These are phyloP conservation scores for Penaeus indicus DNA, from an alignment of 1,140 invertebrate species.

Conservation along the genomic window DNA sequence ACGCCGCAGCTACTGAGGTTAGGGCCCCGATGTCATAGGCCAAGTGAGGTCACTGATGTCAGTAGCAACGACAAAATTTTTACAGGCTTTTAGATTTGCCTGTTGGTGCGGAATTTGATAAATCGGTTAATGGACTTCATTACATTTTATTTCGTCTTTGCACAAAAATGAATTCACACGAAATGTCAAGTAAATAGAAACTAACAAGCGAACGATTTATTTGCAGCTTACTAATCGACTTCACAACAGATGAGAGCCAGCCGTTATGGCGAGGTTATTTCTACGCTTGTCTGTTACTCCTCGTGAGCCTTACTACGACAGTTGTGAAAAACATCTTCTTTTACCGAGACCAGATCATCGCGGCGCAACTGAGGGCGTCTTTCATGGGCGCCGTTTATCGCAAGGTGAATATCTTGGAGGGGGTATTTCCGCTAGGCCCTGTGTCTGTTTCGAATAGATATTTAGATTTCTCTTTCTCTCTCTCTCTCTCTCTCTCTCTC, in stretches of 20 bases:
- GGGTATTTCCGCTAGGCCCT: background rate
- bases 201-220: background rate
- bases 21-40: too few relatives aligned
- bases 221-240: background rate
- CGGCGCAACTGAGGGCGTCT: slow-evolving; percentile 89
- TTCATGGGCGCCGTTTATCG: slow-evolving; percentile 93
- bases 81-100: too few relatives aligned
- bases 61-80: too few relatives aligned
- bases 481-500: too few relatives aligned
- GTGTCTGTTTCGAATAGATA: background rate
- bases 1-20: too few relatives aligned
- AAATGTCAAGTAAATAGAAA: too few relatives aligned
- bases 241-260: background rate
- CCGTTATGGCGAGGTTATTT: background rate
- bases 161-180: too few relatives aligned
- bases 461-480: background rate
- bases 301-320: background rate
- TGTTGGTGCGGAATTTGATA: too few relatives aligned
- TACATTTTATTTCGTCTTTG: too few relatives aligned
- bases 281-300: background rate
- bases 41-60: too few relatives aligned
- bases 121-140: too few relatives aligned
- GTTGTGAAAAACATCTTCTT: slow-evolving; percentile 3
- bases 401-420: slow-evolving; percentile 76
- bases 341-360: slow-evolving; percentile 73